Evolutionary conservation across 2,797 vertebrate species (phyloP).

Genomic region (Tauraco hartlaubi): DNA sequence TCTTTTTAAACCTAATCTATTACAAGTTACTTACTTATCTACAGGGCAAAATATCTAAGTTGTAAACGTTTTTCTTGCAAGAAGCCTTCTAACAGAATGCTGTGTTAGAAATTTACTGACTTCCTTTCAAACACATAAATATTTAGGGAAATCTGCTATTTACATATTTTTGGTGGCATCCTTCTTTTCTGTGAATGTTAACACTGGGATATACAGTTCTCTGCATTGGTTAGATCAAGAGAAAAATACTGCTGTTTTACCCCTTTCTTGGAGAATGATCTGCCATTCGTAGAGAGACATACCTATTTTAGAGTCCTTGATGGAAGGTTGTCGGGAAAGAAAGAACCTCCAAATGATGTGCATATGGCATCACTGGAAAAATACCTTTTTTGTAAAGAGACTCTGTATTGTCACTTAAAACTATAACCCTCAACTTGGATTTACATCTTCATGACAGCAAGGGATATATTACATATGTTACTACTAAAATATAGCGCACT

Average conservation of each 20-base stretch:
- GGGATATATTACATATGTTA: background rate
- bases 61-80: constrained; percentile 36
- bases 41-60: constrained; percentile 11
- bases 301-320: background rate
- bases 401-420: background rate
- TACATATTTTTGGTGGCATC: background rate
- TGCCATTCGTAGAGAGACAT: background rate
- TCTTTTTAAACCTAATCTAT: background rate
- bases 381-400: background rate
- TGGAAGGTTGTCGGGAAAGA: background rate
- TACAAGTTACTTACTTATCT: constrained; percentile 17
- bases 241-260: background rate
- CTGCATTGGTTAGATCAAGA: background rate
- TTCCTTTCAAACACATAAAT: constrained; percentile 1
- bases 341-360: background rate
- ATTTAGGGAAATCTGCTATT: background rate
- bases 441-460: background rate
- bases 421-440: background rate
- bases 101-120: background rate
- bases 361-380: background rate
- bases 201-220: background rate
- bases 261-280: background rate
- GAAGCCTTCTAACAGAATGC: background rate
- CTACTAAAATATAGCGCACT: background rate
- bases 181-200: background rate